These are phyloP conservation scores for Aelia acuminata DNA, from an alignment of 2,888 invertebrate genomes.

Conservation along the genomic window DNA sequence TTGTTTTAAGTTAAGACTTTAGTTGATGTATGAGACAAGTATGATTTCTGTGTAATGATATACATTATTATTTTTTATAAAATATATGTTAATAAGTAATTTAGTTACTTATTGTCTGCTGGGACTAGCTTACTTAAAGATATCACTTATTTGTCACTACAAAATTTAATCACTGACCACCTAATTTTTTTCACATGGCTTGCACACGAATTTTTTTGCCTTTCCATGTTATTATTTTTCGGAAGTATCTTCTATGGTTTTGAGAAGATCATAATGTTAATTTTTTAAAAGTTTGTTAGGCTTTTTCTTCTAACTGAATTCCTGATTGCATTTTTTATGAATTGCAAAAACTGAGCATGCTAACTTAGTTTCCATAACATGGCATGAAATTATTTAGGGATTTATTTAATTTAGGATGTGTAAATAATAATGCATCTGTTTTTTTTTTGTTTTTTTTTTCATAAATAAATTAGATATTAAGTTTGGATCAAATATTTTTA, in stretches of 20 bases:
- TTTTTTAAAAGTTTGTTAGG: neutral
- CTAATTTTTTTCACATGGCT: neutral
- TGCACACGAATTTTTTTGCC: neutral
- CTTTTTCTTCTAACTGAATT: neutral
- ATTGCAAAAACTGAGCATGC: neutral
- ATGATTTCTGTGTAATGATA: neutral
- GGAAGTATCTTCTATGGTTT: neutral
- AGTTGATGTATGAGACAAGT: neutral
- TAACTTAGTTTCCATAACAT: neutral
- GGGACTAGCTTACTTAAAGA: neutral
- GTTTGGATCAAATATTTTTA: neutral
- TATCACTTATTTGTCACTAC: neutral
- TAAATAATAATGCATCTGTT: neutral
- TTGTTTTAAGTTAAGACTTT: neutral
- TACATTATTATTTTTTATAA: neutral
- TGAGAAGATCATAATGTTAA: neutral
- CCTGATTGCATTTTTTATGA: slow-evolving; percentile 21
- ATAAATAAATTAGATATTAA: neutral
- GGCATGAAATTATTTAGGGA: slow-evolving; percentile 1
- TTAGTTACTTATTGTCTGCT: neutral
- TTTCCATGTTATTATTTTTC: neutral
- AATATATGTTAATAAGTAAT: neutral
- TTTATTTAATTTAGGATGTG: neutral
- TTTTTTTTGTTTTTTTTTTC: neutral
- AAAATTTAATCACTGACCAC: neutral